Evolutionary conservation across 2,888 invertebrate genomes (phyloP).

Genomic region (Leptinotarsa juncta): DNA sequence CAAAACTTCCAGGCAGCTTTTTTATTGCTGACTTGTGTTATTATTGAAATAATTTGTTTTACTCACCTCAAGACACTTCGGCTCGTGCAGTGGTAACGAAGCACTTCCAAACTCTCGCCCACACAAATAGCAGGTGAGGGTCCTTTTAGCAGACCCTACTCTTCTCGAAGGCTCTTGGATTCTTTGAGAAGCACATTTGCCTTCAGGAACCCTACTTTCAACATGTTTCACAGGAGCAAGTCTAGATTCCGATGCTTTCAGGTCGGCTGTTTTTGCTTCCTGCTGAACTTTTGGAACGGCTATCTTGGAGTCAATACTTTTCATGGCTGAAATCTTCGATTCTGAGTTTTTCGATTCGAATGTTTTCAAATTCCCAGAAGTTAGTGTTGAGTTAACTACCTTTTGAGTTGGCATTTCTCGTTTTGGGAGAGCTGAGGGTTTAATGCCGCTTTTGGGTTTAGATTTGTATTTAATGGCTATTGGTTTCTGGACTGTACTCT

Average conservation of each 20-base stretch:
- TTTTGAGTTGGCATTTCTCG: conserved; percentile 46
- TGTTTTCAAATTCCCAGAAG: conserved; percentile 27
- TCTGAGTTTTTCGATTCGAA: conserved; percentile 21
- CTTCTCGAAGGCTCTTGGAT: conserved; percentile 22
- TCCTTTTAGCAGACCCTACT: conserved; percentile 54
- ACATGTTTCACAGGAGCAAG: not conserved
- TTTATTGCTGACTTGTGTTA: no score
- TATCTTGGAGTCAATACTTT: not conserved
- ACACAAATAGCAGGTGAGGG: conserved; percentile 73
- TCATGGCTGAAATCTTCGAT: not conserved
- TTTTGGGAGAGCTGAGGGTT: conserved; percentile 41
- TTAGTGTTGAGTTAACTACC: conserved; percentile 44
- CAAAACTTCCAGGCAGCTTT: no score
- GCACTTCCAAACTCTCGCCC: conserved; percentile 75
- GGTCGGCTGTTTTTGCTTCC: not conserved
- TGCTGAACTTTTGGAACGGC: conserved; percentile 1
- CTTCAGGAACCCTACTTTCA: conserved; percentile 8
- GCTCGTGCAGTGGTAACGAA: conserved; percentile 75
- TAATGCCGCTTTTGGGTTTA: conserved; percentile 45
- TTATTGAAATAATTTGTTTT: not conserved
- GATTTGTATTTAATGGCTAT: conserved; percentile 67
- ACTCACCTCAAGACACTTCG: conserved; percentile 73
- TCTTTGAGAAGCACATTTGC: not conserved
- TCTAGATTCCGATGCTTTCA: conserved; percentile 12
- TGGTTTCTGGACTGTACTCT: conserved; percentile 68